Base-by-base conservation (phyloP, 37 sponge, comb jelly and placozoan species). In the Agelas oroides region DNA sequence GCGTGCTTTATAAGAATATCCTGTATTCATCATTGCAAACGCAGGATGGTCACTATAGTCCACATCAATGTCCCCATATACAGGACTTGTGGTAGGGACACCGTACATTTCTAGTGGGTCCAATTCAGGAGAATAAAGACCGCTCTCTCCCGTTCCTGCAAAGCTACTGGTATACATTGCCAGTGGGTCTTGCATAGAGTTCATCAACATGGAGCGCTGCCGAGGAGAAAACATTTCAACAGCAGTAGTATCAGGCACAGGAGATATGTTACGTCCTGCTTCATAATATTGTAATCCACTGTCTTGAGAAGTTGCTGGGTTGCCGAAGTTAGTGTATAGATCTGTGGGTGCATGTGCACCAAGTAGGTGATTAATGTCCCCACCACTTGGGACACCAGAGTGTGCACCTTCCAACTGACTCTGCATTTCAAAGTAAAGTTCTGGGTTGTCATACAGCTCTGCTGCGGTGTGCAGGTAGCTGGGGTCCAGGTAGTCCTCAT, bases 401-500 rank as follows among this genome's bases (percentile, higher is more conserved):
- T 71, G 73, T 52, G 53, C 46, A 38, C 27, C 21, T 46, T 71
- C 73, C 46, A 71, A 46, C 53, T 71, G 73, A 46, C 73, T 71
- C 73, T 71, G 73, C 53, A 71, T 38, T 53, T 82, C 83, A 31
- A 46, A 73, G 13, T 59, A 73, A 16, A 73, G 65, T 16, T 79
- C 87, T n/a, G 81, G 79, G 28, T 40, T 19, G 8, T 89, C 80
- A 37, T 71, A 71, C 18, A 87, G 35, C 14, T 87, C 92, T 1
- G 87, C 92, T 32, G 84, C 87, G 34, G 83, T 77, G 59, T 82
- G 84, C 18, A 87, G 74, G 80, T 80, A 79, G 77, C 81, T 46
- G n/a, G 82, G 82, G 39, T 83, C 79, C 5, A 92, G 78, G 66
- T 91, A 86, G 65, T 92, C 92, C 0, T 87, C 77, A 63, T 83